A percentile compares a stretch with the other conserved stretches of the same genome.
These are phyloP conservation scores for Dipodomys ordii DNA, from an alignment of 2,113 vertebrate species.

Conservation along the genomic window DNA sequence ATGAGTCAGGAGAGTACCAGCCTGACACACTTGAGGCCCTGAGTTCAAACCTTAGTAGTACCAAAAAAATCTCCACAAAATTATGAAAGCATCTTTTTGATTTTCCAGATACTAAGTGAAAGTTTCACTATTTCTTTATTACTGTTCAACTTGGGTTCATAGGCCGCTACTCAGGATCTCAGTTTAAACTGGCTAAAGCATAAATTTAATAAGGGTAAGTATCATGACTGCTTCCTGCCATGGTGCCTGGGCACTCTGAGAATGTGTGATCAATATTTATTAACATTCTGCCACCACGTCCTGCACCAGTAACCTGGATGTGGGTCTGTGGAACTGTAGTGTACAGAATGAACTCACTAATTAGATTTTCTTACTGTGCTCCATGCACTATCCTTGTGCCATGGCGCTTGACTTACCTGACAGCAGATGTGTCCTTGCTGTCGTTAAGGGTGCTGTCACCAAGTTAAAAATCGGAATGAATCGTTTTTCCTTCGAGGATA, in stretches of 20 bases:
- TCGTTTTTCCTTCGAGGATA: not conserved
- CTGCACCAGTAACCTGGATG: conserved; percentile 30
- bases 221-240: not conserved
- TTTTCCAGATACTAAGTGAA: not conserved
- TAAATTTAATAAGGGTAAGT: conserved; percentile 48
- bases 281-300: conserved; percentile 48
- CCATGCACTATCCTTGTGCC: not conserved
- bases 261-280: conserved; percentile 47
- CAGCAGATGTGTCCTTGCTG: not conserved
- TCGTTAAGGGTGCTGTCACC: not conserved
- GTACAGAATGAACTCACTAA: conserved; percentile 1
- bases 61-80: not conserved
- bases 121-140: not conserved
- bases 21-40: no score
- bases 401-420: not conserved
- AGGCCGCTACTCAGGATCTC: conserved; percentile 24
- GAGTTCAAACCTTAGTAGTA: no score
- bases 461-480: not conserved
- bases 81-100: no score
- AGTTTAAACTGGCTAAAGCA: conserved; percentile 29
- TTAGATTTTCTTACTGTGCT: not conserved
- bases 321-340: not conserved
- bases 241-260: not conserved
- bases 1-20: no score
- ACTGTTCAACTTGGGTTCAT: not conserved